These are phyloP conservation scores for Catharus minimus DNA, from an alignment of 2,113 vertebrate species.

Conservation along the genomic window DNA sequence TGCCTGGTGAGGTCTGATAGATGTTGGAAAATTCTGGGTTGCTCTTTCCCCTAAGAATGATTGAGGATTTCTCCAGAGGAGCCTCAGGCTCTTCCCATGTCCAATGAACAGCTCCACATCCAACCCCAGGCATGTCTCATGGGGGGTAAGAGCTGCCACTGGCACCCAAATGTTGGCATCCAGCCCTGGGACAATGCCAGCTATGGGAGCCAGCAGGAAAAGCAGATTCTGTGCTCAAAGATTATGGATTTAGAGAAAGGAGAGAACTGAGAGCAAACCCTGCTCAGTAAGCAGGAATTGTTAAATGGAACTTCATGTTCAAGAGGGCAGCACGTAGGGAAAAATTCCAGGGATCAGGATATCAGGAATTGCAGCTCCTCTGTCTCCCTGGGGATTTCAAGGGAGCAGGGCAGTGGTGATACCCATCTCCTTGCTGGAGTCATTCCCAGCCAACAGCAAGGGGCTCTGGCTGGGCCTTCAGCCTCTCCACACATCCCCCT, in stretches of 20 bases:
- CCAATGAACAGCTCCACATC: background rate
- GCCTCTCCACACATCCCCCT: background rate
- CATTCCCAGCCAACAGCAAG: background rate
- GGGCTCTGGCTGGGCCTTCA: background rate
- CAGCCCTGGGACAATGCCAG: background rate
- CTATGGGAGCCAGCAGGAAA: background rate
- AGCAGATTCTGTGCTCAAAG: background rate
- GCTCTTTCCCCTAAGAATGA: background rate
- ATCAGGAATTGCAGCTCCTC: background rate
- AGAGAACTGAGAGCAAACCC: background rate
- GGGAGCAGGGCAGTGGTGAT: background rate
- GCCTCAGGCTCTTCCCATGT: background rate
- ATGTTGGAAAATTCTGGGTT: background rate
- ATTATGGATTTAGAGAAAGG: background rate
- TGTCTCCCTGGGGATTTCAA: background rate
- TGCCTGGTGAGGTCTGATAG: background rate
- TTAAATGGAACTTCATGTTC: background rate
- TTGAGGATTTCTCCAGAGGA: background rate
- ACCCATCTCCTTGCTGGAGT: background rate
- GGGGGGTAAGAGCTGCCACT: background rate
- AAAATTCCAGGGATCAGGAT: background rate
- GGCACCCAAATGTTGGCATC: background rate
- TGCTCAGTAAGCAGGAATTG: background rate
- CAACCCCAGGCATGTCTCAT: fast-evolving
- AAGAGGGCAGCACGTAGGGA: background rate